Conservation (phyloP, 1,140 invertebrate genomes). For the Brachionus angularis region DNA sequence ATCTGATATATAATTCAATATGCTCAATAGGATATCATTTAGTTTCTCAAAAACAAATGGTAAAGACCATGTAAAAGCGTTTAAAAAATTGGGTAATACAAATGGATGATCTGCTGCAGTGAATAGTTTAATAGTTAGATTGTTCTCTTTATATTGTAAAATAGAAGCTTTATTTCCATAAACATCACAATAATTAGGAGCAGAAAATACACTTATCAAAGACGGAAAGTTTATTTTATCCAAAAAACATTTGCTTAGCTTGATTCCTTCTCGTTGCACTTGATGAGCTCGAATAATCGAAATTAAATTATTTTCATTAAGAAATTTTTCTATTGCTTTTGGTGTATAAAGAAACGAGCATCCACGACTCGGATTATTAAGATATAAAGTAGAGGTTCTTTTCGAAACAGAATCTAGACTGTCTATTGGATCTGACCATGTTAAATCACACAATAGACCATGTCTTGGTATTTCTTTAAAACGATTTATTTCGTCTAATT, state of each 20-base stretch:
- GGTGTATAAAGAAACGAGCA: conserved; percentile 63
- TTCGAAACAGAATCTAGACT: background rate
- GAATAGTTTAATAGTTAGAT: conserved; percentile 17
- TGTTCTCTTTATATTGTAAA: background rate
- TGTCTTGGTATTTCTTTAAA: conserved; percentile 56
- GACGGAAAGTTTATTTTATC: conserved; percentile 8
- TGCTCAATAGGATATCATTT: background rate
- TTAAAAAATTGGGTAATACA: conserved; percentile 34
- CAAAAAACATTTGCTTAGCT: conserved; percentile 1
- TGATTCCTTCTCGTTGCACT: conserved; percentile 57
- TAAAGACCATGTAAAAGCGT: conserved; percentile 31
- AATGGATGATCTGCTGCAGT: conserved; percentile 26
- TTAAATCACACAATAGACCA: conserved; percentile 57
- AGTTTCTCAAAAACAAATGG: conserved; percentile 40
- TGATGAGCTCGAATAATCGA: conserved; percentile 94
- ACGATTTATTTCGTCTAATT: conserved; percentile 52
- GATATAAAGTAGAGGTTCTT: conserved; percentile 13
- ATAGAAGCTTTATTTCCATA: conserved; percentile 42
- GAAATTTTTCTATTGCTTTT: conserved; percentile 69
- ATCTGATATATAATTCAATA: conserved; percentile 31
- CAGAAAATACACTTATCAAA: conserved; percentile 41
- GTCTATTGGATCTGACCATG: conserved; percentile 58
- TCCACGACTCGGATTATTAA: conserved; percentile 58
- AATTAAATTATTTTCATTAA: conserved; percentile 89
- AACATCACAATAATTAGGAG: conserved; percentile 44